Evolutionary conservation across 2,113 vertebrate genomes (phyloP).

Genomic region (Cervus canadensis): DNA sequence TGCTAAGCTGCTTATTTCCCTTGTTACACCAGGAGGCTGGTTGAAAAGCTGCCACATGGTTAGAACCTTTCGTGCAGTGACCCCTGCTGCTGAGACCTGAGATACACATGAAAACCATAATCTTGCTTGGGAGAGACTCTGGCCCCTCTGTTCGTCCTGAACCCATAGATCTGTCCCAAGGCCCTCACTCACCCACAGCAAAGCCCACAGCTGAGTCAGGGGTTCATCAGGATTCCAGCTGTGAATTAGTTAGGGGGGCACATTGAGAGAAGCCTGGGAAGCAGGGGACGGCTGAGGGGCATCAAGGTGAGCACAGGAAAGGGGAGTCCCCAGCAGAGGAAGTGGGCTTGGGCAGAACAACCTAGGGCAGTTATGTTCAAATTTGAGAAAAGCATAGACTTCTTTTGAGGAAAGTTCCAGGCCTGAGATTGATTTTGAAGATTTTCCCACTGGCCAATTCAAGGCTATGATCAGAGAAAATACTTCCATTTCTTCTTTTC

Average conservation of each 20-base stretch:
- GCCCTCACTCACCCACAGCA: background rate
- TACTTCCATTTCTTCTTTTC: background rate
- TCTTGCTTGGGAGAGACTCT: background rate
- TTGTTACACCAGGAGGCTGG: background rate
- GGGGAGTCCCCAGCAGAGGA: background rate
- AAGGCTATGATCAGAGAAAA: background rate
- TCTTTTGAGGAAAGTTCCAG: background rate
- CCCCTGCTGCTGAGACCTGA: background rate
- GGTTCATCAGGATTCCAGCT: background rate
- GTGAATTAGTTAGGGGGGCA: background rate
- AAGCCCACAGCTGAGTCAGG: background rate
- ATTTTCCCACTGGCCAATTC: background rate
- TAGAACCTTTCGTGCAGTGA: background rate
- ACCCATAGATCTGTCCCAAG: background rate
- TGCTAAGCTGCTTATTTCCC: background rate
- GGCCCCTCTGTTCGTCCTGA: background rate
- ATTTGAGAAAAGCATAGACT: background rate
- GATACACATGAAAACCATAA: background rate
- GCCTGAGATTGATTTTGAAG: background rate
- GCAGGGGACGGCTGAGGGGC: background rate
- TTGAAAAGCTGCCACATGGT: background rate
- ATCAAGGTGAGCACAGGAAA: background rate
- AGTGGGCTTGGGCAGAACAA: background rate
- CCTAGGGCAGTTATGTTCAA: background rate
- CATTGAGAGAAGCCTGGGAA: background rate